Evolutionary conservation across 2,888 invertebrate genomes (phyloP).

Genomic region (Lycocerus yunnanus): DNA sequence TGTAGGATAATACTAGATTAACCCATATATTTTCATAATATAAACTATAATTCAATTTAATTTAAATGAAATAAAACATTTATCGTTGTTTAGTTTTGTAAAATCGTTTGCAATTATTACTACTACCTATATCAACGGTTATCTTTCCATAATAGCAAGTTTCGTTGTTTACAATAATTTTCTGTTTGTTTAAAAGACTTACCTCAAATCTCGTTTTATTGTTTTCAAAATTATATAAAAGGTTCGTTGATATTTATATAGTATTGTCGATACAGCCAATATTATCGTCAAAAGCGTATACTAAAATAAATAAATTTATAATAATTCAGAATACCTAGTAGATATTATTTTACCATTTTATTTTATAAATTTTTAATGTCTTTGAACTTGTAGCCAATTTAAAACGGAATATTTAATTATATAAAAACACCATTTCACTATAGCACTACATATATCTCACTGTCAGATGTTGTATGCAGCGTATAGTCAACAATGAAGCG

Average conservation of each 20-base stretch:
- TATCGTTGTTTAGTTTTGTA: too few species aligned
- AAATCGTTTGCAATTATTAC: neutral
- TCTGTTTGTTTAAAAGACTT: neutral
- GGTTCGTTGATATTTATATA: neutral
- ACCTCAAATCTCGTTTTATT: conserved; percentile 10
- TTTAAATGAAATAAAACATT: too few species aligned
- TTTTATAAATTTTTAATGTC: neutral
- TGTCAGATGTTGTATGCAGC: neutral
- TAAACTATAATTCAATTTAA: too few species aligned
- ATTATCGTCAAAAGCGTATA: neutral
- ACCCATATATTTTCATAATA: too few species aligned
- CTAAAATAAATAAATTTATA: neutral
- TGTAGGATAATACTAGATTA: too few species aligned
- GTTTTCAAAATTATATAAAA: conserved; percentile 10
- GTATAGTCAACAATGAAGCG: neutral
- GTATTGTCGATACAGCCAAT: neutral
- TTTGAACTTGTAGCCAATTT: neutral
- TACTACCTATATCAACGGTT: neutral
- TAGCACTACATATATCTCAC: too few species aligned
- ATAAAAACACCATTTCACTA: neutral
- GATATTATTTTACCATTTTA: neutral
- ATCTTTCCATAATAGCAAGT: neutral
- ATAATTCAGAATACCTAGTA: neutral
- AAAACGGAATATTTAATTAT: neutral
- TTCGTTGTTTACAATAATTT: neutral